Evolutionary conservation across 2,113 vertebrate genomes (phyloP).

Genomic region (Capreolus pygargus): DNA sequence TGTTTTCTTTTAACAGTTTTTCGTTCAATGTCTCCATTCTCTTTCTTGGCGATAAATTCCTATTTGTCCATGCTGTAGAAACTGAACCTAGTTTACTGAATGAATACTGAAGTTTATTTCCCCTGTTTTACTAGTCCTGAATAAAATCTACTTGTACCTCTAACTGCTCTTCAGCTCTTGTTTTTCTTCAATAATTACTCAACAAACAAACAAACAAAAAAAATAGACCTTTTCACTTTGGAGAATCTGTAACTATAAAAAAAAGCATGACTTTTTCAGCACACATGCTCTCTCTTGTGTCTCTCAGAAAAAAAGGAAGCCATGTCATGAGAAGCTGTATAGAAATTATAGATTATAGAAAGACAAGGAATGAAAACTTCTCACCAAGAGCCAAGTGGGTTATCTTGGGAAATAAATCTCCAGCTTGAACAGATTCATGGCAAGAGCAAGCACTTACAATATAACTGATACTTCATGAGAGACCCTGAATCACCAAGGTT

Average conservation of each 20-base stretch:
- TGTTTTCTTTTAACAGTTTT: background rate
- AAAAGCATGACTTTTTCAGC: background rate
- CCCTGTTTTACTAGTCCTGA: background rate
- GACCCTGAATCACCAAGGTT: background rate
- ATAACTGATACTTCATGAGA: background rate
- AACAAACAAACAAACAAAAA: background rate
- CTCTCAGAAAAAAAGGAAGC: background rate
- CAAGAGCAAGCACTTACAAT: background rate
- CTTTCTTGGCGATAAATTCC: background rate
- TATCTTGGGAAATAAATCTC: background rate
- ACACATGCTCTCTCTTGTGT: background rate
- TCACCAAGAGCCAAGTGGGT: background rate
- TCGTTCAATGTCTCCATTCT: background rate
- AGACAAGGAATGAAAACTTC: background rate
- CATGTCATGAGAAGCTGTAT: background rate
- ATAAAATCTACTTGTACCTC: background rate
- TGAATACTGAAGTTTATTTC: background rate
- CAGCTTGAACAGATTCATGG: background rate
- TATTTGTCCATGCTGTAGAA: background rate
- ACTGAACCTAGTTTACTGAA: background rate
- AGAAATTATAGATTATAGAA: background rate
- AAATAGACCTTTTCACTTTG: background rate
- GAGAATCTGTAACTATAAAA: background rate
- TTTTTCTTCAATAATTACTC: background rate
- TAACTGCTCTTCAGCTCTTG: background rate